Evolutionary conservation across 1,140 invertebrate genomes (phyloP), one percentile per base, ranked within the genome.

Genomic region (Archegozetes longisetosus): DNA sequence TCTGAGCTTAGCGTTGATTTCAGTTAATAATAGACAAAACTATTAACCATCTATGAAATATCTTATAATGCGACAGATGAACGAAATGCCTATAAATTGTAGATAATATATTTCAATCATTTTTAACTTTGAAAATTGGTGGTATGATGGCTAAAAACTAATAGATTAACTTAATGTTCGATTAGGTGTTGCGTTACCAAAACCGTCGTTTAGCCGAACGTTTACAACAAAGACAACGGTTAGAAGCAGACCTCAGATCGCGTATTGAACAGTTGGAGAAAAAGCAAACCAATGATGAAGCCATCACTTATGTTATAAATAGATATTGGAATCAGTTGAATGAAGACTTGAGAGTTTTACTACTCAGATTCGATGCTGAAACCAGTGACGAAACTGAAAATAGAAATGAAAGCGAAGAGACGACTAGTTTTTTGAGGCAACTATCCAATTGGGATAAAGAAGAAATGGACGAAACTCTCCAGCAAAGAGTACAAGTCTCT

Each of bases 381-480:
- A 94, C 90, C 46, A 88, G 89, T 27, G 91, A 95, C 79, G 92
- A 96, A 74, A 85, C 6, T 17, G 53, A 53, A 22, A 53, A 54
- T n/a, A 32, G 32, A 13, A 58, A 95, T 81, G 91, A 96, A 73
- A 91, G 88, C 76, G 89, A 93, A 75, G 90, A 90, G 1, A 94
- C 91, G 9, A 96, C 89, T 46, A 94, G 91, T 29, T 97, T 97
- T 72, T 77, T 97, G 20, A 86, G 91, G 72, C 86, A 94, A 68
- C 72, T 98, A n/a, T 94, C 92, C 24, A 94, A 91, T 13, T 96
- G 92, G 92, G 92, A 98, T 71, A 93, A 93, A 69, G 88, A 94
- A 69, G 93, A 98, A 71, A 74, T 96, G 56, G 91, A 97, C 72
- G 90, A 94, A 64, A 92, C 94, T 71, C 78, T 96, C 23, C 88